Conservation (phyloP, 1,140 invertebrate species). For the Cylas formicarius region DNA sequence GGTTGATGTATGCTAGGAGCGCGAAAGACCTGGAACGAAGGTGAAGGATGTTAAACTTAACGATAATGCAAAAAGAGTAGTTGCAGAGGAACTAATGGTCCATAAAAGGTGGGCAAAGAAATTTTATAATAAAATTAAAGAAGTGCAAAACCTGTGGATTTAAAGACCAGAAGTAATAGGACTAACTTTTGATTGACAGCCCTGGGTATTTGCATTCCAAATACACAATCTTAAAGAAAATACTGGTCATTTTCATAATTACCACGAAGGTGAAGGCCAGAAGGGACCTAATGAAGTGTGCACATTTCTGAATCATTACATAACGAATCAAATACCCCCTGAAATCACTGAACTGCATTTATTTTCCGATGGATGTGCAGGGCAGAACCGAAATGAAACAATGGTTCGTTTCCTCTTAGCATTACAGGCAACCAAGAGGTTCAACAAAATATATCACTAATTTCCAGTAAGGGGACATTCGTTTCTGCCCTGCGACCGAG, state of each 20-base stretch:
- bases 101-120: conserved; percentile 30
- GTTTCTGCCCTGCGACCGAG: conserved; percentile 34
- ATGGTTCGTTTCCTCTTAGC: conserved; percentile 25
- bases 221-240: conserved; percentile 31
- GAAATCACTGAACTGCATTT: conserved; percentile 24
- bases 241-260: conserved; percentile 26
- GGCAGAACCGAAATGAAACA: conserved; percentile 32
- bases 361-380: conserved; percentile 28
- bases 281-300: conserved; percentile 16
- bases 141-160: conserved; percentile 21
- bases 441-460: conserved; percentile 30
- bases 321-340: neutral
- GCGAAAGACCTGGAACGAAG: too few species aligned
- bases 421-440: conserved; percentile 20
- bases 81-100: too few species aligned
- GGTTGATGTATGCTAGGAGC: conserved; percentile 28
- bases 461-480: conserved; percentile 36
- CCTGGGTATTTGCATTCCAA: conserved; percentile 32
- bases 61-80: too few species aligned
- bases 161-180: conserved; percentile 18
- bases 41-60: too few species aligned
- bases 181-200: conserved; percentile 36
- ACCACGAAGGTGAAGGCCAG: conserved; percentile 18
- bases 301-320: conserved; percentile 8
- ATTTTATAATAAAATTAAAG: conserved; percentile 30